Evolutionary conservation across 2,888 invertebrate species (phyloP).

Genomic region (Encarsia formosa): DNA sequence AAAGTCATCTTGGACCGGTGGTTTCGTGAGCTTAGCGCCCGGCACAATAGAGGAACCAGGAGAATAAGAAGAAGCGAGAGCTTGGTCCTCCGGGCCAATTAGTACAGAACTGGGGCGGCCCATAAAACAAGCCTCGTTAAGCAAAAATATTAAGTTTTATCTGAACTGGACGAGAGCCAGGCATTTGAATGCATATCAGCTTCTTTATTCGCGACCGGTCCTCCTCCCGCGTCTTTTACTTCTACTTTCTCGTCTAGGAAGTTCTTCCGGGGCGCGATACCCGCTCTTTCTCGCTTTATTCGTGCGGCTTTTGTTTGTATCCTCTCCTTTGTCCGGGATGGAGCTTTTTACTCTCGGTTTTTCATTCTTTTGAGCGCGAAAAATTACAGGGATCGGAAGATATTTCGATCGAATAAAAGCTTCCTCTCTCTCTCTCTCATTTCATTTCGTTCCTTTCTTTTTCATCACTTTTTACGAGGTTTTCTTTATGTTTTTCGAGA

Average conservation of each 20-base stretch:
- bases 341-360: too few species aligned
- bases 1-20: too few species aligned
- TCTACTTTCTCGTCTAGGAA: too few species aligned
- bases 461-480: too few species aligned
- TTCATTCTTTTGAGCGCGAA: too few species aligned
- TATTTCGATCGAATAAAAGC: too few species aligned
- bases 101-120: conserved; percentile 28
- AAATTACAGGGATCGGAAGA: too few species aligned
- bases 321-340: too few species aligned
- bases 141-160: conserved; percentile 46
- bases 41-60: neutral
- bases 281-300: neutral
- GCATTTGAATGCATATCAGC: conserved; percentile 35
- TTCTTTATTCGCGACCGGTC: neutral
- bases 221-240: conserved; percentile 16
- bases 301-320: neutral
- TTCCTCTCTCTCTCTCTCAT: too few species aligned
- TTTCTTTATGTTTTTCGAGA: too few species aligned
- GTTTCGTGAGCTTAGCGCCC: too few species aligned
- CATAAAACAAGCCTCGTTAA: conserved; percentile 42
- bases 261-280: neutral
- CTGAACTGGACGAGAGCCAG: conserved; percentile 43
- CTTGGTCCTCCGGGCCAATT: conserved; percentile 35
- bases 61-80: neutral
- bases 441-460: too few species aligned